Evolutionary conservation across 1,140 invertebrate species (phyloP), one percentile per base, ranked within the genome.

Genomic region (Melitaea cinxia): DNA sequence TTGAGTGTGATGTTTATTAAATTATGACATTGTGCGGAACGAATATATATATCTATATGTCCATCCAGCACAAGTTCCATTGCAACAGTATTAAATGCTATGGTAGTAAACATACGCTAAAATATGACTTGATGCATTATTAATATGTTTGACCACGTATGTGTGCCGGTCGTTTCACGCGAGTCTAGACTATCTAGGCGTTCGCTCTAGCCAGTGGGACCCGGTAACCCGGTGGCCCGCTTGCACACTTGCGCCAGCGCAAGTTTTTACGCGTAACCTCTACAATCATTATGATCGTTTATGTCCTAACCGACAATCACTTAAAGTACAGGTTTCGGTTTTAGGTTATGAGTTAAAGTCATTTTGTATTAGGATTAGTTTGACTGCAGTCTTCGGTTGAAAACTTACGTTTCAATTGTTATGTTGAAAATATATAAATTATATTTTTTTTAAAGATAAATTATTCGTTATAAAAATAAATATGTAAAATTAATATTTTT

Each of bases 141-240:
- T 50, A 37, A 24, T 55, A 39, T 39, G 39, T 65, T 59, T 57
- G 54, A 33, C 49, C 57, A 47, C 12, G 52, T 66, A 66, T 66
- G 57, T 66, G 30, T 66, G 65, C 39, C 65, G 53, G 39, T 4
- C 45, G 30, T 50, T 50, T 55, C 50, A 37, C 39, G 65, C 42
- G 42, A 21, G 42, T 61, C 47, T 50, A 61, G 52, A 55, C 58
- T 2, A 23, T 17, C 56, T 58, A 58, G 42, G 64, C 33, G 14
- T 52, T 24, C 12, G 19, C n/a, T 58, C 61, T 64, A 49, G 53
- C 26, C 53, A 49, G 14, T 47, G 33, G 58, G 58, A 50, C 56
- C 52, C 57, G 42, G 57, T 61, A 56, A 67, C 65, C 65, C 42
- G 58, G 50, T 67, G 57, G 57, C 65, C 42, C 37, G 55, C 33